Base-by-base conservation (phyloP, 2,797 vertebrate genomes). In the Australoheros facetus region DNA sequence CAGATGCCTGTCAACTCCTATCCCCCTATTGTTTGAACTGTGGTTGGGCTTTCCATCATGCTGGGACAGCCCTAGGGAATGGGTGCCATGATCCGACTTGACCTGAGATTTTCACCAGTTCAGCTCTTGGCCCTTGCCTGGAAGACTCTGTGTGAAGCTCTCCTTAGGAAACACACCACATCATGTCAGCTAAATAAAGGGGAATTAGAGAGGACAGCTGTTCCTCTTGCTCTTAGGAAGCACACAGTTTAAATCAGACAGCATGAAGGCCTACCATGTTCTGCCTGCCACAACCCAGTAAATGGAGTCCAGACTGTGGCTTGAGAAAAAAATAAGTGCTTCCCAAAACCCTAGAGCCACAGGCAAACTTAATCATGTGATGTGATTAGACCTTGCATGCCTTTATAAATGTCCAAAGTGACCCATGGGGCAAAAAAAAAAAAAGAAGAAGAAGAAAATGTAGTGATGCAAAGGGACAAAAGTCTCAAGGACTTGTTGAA, bases 21-120 rank as follows among this genome's bases (percentile, higher is more conserved):
- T 84, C 83, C 89, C 74, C 85, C 87, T 81, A 87, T 92, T 94
- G 94, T 95, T 93, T 93, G 87, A 87, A 87, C 86, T 91, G 91
- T 64, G 92, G 92, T 89, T 66, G 39, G 55, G 56, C 59, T 92
- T 89, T 89, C 85, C 87, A 85, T 83, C 53, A 81, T 10, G 80
- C 84, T 75, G 78, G 88, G 85, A 78, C 79, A 80, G 84, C 83
- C 51, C 2, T 17, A 74, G 79, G 87, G 81, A 90, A 84, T 3
- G 71, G 80, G 87, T 87, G 87, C 85, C 85, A 87, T 56, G 77
- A 69, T 88, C 85, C 30, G 48, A 75, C 56, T 81, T 85, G 91
- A 89, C 87, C 91, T 73, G 76, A 77, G 74, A 84, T 54, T 86
- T 84, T 88, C 77, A 73, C 62, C 57, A 82, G 81, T 84, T 80